Conservation (phyloP, 2,797 vertebrate genomes). For the Myotis planiceps region DNA sequence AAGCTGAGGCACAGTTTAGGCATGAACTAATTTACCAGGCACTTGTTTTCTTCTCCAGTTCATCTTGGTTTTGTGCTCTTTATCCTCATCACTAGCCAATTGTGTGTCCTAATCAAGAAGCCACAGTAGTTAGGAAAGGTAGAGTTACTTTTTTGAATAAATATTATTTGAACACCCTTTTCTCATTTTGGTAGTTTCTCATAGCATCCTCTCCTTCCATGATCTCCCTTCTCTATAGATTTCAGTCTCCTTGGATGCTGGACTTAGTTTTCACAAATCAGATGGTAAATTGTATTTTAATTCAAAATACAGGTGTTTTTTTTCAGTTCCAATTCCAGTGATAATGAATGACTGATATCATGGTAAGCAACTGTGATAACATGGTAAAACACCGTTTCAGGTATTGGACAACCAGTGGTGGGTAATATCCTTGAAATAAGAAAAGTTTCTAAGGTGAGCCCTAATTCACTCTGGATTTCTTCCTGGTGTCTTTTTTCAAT, state of each 20-base stretch:
- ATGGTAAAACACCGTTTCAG: not conserved
- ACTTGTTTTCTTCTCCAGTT: not conserved
- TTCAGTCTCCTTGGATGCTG: not conserved
- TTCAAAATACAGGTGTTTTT: not conserved
- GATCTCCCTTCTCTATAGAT: not conserved
- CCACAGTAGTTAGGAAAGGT: not conserved
- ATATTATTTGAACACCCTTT: not conserved
- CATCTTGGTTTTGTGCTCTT: not conserved
- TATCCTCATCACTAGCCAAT: not conserved
- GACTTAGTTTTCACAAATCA: not conserved
- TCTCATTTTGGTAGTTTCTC: not conserved
- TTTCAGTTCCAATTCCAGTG: not conserved
- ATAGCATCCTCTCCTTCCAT: not conserved
- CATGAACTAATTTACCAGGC: not conserved
- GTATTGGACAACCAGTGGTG: not conserved
- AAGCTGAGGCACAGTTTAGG: not conserved
- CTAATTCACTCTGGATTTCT: not conserved
- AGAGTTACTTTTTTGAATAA: not conserved
- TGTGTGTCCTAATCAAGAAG: not conserved
- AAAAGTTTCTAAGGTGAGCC: not conserved
- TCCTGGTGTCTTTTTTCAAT: not conserved
- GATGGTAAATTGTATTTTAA: not conserved
- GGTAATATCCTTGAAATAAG: constrained; percentile 19
- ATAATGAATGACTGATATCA: not conserved
- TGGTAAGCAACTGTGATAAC: not conserved